These are phyloP conservation scores for Acropora yongei DNA, from an alignment of 64 coral and sea anemone genomes.

Conservation along the genomic window DNA sequence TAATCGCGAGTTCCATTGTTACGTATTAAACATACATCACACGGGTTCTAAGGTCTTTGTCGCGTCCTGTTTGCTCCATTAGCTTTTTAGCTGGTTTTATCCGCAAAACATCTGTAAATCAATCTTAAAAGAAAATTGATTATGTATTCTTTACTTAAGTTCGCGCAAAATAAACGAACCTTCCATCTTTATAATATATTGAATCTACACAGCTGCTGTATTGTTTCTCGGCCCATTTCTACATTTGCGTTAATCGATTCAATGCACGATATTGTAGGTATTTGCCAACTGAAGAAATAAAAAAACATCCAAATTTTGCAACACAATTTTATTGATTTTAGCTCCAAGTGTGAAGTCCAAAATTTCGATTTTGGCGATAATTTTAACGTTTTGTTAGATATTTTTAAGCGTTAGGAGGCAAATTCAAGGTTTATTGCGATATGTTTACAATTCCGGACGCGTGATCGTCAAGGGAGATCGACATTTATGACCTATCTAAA, in stretches of 20 bases:
- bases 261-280: not conserved
- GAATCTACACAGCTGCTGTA: slow-evolving; percentile 20
- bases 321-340: not conserved
- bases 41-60: not conserved
- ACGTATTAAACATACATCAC: not conserved
- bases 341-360: not conserved
- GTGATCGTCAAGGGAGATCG: not conserved
- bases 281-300: not conserved
- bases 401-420: not conserved
- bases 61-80: not conserved
- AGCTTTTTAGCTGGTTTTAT: not conserved
- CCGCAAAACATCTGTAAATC: not conserved
- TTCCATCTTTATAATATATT: not conserved
- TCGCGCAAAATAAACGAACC: slow-evolving; percentile 21
- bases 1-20: not conserved
- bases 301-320: not conserved
- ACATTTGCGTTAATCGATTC: not conserved
- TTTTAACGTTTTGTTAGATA: not conserved
- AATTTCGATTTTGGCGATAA: not conserved
- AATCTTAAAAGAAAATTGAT: slow-evolving; percentile 2
- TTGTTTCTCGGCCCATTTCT: not conserved
- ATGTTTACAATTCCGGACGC: not conserved
- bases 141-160: slow-evolving; percentile 2
- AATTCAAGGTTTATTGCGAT: not conserved
- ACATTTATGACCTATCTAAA: not conserved